Base-by-base conservation (phyloP, 2,888 invertebrate species). In the Nomada lathburiana region DNA sequence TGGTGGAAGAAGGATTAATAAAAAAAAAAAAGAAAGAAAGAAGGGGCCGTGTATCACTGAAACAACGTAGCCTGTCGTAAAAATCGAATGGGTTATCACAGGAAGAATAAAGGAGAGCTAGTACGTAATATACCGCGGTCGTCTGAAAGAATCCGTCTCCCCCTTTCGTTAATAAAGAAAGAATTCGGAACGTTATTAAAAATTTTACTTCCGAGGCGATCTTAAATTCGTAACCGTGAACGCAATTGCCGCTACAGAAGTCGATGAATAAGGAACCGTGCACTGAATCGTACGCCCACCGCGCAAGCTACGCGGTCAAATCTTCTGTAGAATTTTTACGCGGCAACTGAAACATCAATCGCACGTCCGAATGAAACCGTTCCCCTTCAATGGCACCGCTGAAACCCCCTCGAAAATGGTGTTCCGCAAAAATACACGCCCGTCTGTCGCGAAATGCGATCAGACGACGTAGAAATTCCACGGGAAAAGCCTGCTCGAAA, bases 41-140 rank as follows among this genome's bases (percentile, higher is more conserved):
- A 13, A 2, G n/a, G 26, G n/a, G 11, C 11, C 23, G 29, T 47
- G 50, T 60, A 70, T 2, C 23, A 44, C 13, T 44, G 44, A 53
- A 64, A 29, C 57, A 68, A 18, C 55, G 57, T 44, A 11, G 26
- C 42, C 44, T 26, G 44, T 55, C 44, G 53, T 63, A 55, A 72
- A 64, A 63, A 55, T 69, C 26, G 16, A 69, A 59, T 59, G 57
- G 44, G 69, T 59, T 69, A 47, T 68, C n/a, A n/a, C 63, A n/a
- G 10, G 5, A n/a, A 44, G 53, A 63, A 63, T 44, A 63, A 72
- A 72, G 53, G 26, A 29, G 36, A 50, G 36, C 55, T 20, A 62
- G 52, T 62, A 29, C 36, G 47, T 59, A 60, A 60, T 52, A 63
- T 42, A 72, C 20, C 20, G 29, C 29, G 44, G 44, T 47, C 53